Evolutionary conservation across 2,797 vertebrate genomes (phyloP), one percentile per base, ranked within the genome.

Genomic region (Siniperca obscura): DNA sequence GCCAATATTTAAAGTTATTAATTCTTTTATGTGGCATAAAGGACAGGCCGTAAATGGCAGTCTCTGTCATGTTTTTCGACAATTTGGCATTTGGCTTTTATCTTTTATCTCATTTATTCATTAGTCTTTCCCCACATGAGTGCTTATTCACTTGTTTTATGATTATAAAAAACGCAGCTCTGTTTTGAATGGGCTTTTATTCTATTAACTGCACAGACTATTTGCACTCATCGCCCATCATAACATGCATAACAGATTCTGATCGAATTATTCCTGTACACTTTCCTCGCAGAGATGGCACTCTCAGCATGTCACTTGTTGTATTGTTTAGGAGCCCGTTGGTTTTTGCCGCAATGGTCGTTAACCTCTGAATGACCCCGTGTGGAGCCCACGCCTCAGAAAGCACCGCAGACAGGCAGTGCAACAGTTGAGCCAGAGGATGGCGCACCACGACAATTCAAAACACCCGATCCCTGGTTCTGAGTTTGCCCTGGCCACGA

Each of bases 311-410:
- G 89, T 91, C 90, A 91, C 92, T 91, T 90, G 90, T 91, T 82
- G 89, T 93, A 92, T 95, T 95, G 93, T 95, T 94, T 91, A 76
- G 92, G 87, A 90, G 88, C 88, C 90, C 88, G 81, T 92, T 88
- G 85, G 73, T 87, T 96, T 97, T 97, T 96, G 95, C 97, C 95
- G 96, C 97, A 97, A 96, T 97, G 96, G 95, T 96, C 96, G 95
- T 97, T 98, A 97, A 98, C 98, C 97, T 97, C 96, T 90, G 94
- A 93, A 96, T 97, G 97, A 98, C 97, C 98, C 96, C 95, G 92
- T 80, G 83, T 60, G 82, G 81, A 88, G 95, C 91, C 94, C 91
- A 91, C 91, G 94, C 95, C 85, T 90, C 81, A 4, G n/a, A 81
- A 57, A 80, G 87, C 89, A 84, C 92, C 91, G 92, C 91, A 90